Percentiles rank a stretch among this genome's conserved stretches.
Evolutionary conservation across 1,140 invertebrate species (phyloP).

Genomic region (Bacillus rossius): DNA sequence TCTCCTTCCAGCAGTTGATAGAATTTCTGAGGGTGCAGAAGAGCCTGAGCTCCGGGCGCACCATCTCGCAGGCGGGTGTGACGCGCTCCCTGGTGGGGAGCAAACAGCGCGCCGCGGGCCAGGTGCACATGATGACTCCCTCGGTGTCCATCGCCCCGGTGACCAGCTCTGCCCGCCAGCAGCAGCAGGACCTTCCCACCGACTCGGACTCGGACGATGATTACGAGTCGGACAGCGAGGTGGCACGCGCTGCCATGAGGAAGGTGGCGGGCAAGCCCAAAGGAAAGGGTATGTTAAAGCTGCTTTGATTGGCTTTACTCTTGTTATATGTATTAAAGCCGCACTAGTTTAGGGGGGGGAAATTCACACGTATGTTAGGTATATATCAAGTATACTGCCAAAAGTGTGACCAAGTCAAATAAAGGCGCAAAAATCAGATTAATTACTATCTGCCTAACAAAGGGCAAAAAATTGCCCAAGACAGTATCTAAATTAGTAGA

Average conservation of each 20-base stretch:
- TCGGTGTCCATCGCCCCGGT: slow-evolving; percentile 51
- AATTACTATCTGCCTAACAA: no score
- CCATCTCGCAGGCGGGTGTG: slow-evolving; percentile 18
- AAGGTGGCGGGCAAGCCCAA: slow-evolving; percentile 36
- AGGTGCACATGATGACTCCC: slow-evolving; percentile 41
- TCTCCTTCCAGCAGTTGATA: slow-evolving; percentile 33
- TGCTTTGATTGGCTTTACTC: no score
- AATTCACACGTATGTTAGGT: no score
- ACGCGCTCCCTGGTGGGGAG: slow-evolving; percentile 23
- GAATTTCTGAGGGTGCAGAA: slow-evolving; percentile 40
- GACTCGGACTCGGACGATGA: slow-evolving; percentile 40
- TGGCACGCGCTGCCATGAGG: slow-evolving; percentile 33
- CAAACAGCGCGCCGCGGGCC: slow-evolving; percentile 16
- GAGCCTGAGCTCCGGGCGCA: slow-evolving; percentile 32
- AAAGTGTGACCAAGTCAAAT: no score
- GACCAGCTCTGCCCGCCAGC: slow-evolving; percentile 28
- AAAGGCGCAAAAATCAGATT: no score
- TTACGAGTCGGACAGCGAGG: slow-evolving; percentile 37
- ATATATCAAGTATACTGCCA: no score
- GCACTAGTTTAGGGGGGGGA: no score
- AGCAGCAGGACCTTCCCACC: slow-evolving; percentile 41
- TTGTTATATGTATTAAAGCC: no score
- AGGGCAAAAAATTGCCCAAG: no score
- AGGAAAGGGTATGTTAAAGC: slow-evolving; percentile 42
- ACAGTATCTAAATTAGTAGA: no score